These are phyloP conservation scores for Temnothorax nylanderi DNA, from an alignment of 1,140 invertebrate genomes.

Conservation along the genomic window DNA sequence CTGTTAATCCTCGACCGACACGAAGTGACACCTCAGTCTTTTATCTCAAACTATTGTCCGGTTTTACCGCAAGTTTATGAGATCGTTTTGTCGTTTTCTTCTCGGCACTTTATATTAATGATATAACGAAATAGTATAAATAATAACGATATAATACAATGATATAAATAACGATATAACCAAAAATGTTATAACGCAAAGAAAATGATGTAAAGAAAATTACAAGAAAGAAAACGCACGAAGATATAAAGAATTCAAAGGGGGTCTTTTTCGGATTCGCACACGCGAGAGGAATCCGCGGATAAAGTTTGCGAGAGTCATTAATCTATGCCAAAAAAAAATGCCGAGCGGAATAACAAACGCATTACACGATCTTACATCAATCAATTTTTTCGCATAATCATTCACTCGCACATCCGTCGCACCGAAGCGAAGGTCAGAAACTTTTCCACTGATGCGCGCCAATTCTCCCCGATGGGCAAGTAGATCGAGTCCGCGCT, in stretches of 20 bases:
- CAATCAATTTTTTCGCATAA: background rate
- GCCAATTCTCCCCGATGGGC: background rate
- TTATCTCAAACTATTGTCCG: background rate
- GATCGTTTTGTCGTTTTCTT: background rate
- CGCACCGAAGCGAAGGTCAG: background rate
- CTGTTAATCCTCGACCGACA: background rate
- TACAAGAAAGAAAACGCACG: background rate
- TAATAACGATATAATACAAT: too few species aligned
- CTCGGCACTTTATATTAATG: background rate
- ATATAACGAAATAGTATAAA: too few species aligned
- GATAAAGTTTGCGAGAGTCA: background rate
- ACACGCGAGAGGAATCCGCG: background rate
- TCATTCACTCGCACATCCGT: slow-evolving; percentile 9
- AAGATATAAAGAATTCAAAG: background rate
- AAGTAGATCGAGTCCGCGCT: slow-evolving; percentile 41
- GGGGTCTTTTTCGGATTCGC: background rate
- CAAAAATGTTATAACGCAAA: too few species aligned
- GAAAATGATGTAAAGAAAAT: background rate
- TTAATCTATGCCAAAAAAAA: background rate
- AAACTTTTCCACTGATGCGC: background rate
- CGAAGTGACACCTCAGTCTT: background rate
- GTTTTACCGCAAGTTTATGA: background rate
- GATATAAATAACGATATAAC: background rate
- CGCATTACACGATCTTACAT: background rate
- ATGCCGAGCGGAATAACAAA: background rate